These are phyloP conservation scores for Lacanobia oleracea DNA, from an alignment of 2,888 invertebrate genomes.

Conservation along the genomic window DNA sequence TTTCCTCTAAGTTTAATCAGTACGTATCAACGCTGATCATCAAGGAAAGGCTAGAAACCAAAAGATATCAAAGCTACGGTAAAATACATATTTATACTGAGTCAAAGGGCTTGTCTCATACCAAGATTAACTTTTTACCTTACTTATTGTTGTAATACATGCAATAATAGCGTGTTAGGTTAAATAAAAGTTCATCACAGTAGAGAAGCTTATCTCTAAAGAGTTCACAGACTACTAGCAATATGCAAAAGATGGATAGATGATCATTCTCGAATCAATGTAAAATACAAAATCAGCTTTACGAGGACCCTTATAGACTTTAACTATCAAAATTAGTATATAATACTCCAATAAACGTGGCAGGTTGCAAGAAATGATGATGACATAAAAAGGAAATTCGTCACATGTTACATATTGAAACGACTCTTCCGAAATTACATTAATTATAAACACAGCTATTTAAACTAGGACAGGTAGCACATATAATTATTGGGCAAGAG, in stretches of 20 bases:
- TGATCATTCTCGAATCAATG: not conserved
- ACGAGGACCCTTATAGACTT: not conserved
- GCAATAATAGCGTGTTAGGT: constrained; percentile 19
- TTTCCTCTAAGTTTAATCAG: not conserved
- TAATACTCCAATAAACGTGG: constrained; percentile 6
- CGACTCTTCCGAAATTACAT: not conserved
- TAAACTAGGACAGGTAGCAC: not conserved
- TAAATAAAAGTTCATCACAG: constrained; percentile 25
- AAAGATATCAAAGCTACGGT: constrained; percentile 15
- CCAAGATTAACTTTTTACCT: not conserved
- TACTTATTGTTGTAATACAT: constrained; percentile 4
- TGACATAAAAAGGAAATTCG: not conserved
- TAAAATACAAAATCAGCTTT: not conserved
- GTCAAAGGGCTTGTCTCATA: not conserved
- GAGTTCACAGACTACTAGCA: not conserved
- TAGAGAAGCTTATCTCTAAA: constrained; percentile 22
- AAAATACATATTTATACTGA: too few relatives aligned
- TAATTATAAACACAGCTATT: not conserved
- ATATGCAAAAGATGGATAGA: too few relatives aligned
- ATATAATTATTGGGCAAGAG: not conserved
- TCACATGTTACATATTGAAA: not conserved
- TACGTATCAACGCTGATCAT: not conserved
- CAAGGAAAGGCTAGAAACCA: not conserved
- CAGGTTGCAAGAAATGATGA: not conserved
- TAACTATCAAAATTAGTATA: constrained; percentile 20